These are phyloP conservation scores for Hypocryptadius cinnamomeus DNA, from an alignment of 2,113 vertebrate species.

Conservation along the genomic window DNA sequence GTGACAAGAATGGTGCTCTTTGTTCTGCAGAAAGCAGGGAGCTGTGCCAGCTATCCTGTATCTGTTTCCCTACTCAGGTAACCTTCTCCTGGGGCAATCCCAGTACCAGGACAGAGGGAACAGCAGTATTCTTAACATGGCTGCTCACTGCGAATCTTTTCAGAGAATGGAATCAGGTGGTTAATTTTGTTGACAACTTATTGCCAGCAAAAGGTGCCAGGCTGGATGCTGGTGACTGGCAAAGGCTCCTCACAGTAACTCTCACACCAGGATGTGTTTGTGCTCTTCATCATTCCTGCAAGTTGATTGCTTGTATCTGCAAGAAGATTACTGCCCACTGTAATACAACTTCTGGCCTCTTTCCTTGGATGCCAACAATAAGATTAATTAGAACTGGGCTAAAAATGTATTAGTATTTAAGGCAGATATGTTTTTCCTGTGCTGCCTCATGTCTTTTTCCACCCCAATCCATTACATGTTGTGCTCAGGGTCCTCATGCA, in stretches of 20 bases:
- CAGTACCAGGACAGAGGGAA: not conserved
- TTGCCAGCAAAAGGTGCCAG: not conserved
- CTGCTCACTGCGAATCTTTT: not conserved
- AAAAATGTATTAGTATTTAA: not conserved
- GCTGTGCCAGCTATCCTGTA: not conserved
- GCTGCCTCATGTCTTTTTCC: not conserved
- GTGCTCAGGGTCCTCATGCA: not conserved
- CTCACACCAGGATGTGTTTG: not conserved
- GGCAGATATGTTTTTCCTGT: not conserved
- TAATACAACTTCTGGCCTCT: not conserved
- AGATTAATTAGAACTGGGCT: not conserved
- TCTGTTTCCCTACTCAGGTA: not conserved
- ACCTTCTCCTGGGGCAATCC: not conserved
- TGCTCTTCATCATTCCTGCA: not conserved
- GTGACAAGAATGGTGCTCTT: not conserved
- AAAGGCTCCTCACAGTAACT: not conserved
- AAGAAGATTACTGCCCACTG: not conserved
- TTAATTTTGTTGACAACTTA: not conserved
- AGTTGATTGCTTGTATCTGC: not conserved
- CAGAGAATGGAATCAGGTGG: not conserved
- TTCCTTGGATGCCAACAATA: not conserved
- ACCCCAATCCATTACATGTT: not conserved
- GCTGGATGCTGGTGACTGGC: not conserved
- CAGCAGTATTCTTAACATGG: not conserved
- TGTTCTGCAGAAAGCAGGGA: not conserved